Evolutionary conservation across 1,140 invertebrate species (phyloP), one percentile per base, ranked within the genome.

Genomic region (Orussus abietinus): DNA sequence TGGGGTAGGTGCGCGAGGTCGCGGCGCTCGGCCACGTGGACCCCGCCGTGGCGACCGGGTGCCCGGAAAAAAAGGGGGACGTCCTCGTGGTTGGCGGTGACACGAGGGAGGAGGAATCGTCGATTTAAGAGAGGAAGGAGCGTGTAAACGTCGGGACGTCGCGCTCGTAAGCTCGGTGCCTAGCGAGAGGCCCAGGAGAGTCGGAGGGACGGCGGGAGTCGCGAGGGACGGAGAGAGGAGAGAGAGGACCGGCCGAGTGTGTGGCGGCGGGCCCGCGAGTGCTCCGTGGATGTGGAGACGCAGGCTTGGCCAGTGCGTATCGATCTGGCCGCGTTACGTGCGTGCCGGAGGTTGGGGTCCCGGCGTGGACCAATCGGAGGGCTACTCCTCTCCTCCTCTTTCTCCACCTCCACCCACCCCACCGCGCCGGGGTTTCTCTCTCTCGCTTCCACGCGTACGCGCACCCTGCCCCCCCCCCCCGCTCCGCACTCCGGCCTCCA

Each of bases 271-370:
- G n/a, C n/a, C n/a, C n/a, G n/a, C n/a, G n/a, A n/a, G n/a, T n/a
- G n/a, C n/a, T n/a, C n/a, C 22, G 22, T 25, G 22, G 22, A 25
- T 6, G 22, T 25, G 6, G 57, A 59, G 58, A 59, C 47, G 49
- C 47, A 51, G 57, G 64, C 56, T 72, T 71, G 69, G 68, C 56
- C 69, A 72, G 69, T 71, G 69, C 69, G 69, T 72, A 72, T 72
- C 69, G 69, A 73, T 73, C 69, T 60, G 59, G 61, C 62, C 51
- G 58, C 49, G 59, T 70, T 67, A 58, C 57, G 59, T 68, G 65
- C 65, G 67, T 70, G 66, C 56, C 54, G 60, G 57, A 64, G 65
- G 60, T 64, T 69, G 64, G 64, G 61, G 62, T 62, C 58, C 57
- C 47, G 53, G 55, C 45, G 44, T 61, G 64, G 65, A 70, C 69